Evolutionary conservation across 2,888 invertebrate genomes (phyloP).

Genomic region (Cosmia pyralina): DNA sequence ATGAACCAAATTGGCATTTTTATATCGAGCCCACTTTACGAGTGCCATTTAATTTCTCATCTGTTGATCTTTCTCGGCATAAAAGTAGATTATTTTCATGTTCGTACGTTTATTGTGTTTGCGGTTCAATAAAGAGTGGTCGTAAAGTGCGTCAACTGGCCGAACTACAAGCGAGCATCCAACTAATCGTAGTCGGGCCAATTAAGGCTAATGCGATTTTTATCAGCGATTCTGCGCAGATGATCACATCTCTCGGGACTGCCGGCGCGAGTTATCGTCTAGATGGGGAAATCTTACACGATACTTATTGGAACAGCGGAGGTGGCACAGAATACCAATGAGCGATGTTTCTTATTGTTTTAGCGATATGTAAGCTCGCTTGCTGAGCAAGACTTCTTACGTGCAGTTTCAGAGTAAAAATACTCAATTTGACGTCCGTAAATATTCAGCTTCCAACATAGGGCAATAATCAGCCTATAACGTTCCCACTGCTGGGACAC

Average conservation of each 20-base stretch:
- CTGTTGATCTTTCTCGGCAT: constrained; percentile 53
- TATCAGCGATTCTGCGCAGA: constrained; percentile 66
- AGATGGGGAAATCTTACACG: constrained; percentile 57
- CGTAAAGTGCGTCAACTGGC: constrained; percentile 50
- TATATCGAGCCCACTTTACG: constrained; percentile 41
- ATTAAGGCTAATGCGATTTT: constrained; percentile 75
- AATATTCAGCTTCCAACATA: not conserved
- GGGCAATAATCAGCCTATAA: no score
- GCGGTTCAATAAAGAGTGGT: constrained; percentile 52
- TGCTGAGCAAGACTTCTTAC: not conserved
- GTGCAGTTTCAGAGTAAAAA: constrained; percentile 8
- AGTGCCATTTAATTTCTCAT: constrained; percentile 56
- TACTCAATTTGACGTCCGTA: not conserved
- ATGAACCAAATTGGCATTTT: constrained; percentile 22
- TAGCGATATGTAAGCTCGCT: constrained; percentile 10
- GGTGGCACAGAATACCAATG: constrained; percentile 36
- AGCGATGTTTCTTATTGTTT: constrained; percentile 33
- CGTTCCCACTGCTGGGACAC: no score
- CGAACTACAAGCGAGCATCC: constrained; percentile 37
- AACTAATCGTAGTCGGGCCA: constrained; percentile 65
- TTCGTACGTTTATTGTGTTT: constrained; percentile 56
- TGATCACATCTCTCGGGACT: constrained; percentile 56
- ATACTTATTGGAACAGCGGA: constrained; percentile 39
- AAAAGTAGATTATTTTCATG: constrained; percentile 59
- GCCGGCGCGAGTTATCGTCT: constrained; percentile 48